Evolutionary conservation across 2,113 vertebrate genomes (phyloP), one percentile per base, ranked within the genome.

Genomic region (Salminus brasiliensis): DNA sequence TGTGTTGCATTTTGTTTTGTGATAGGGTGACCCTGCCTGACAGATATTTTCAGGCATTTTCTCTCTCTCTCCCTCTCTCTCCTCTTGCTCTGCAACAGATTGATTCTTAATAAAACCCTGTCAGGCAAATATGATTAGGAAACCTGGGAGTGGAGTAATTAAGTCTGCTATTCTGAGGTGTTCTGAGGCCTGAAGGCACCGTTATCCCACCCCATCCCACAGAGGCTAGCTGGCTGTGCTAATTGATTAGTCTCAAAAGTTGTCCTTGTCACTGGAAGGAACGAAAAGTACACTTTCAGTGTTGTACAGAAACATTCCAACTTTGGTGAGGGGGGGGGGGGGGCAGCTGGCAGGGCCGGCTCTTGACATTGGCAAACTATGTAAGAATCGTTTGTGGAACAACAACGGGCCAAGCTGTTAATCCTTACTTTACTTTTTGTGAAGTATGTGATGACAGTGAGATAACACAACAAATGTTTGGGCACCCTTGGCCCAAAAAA

Each of bases 131-230:
- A 80, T 83, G 68, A 81, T 80, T 81, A 80, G 73, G 25, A 49
- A 78, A 84, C 47, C 81, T 87, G 77, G 78, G 76, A 63, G 52
- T 30, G 39, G 79, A 66, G 69, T 85, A 82, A 87, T 87, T 87
- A 68, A 77, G 73, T 72, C 69, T 77, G 41, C 68, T 74, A 32
- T 69, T 69, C 49, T 78, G 82, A 84, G 78, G 72, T 74, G 52
- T 70, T 70, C 43, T 78, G 82, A 82, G 78, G 41, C 43, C 85
- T 79, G 78, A 72, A 52, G 68, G 72, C 25, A 39, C 71, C 27
- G 59, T 55, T 77, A 53, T 63, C 53, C 76, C 74, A 77, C 47
- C 25, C 15, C 36, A 29, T 52, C 73, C 67, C 34, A 32, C 9
- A 29, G 34, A 59, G 13, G 34, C n/a, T 47, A 74, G 65, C 45